phyloP scores from a whole-genome alignment of 2,797 vertebrate species.

The Rhynchonycteris naso region DNA sequence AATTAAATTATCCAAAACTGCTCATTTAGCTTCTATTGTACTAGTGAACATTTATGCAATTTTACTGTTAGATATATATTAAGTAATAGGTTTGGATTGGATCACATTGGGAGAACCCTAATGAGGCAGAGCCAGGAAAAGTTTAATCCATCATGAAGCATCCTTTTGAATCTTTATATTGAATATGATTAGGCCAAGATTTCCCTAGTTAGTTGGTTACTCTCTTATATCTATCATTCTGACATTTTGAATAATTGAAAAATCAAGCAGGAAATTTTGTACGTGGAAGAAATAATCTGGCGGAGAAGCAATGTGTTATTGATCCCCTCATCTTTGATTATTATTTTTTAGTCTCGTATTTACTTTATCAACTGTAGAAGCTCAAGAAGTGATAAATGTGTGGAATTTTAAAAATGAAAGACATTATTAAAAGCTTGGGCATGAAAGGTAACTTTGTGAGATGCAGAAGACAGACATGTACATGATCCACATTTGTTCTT shows the following conservation, averaged over 20 bases:
- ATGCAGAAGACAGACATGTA: not conserved
- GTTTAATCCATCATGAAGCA: constrained; percentile 74
- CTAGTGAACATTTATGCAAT: constrained; percentile 78
- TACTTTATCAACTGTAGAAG: constrained; percentile 47
- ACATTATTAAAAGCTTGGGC: not conserved
- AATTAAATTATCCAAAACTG: constrained; percentile 89
- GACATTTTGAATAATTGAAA: constrained; percentile 71
- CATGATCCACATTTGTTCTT: constrained; percentile 43
- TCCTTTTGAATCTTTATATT: constrained; percentile 68
- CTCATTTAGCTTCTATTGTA: constrained; percentile 85
- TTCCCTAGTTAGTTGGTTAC: constrained; percentile 60
- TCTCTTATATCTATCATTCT: constrained; percentile 64
- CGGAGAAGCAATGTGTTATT: constrained; percentile 54
- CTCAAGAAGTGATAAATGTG: not conserved
- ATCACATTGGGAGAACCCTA: constrained; percentile 73
- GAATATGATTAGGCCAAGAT: constrained; percentile 65
- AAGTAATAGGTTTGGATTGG: constrained; percentile 79
- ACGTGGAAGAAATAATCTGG: constrained; percentile 41
- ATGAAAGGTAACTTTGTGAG: not conserved
- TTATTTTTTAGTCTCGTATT: constrained; percentile 35
- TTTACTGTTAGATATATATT: constrained; percentile 79
- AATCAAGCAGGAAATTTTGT: constrained; percentile 61
- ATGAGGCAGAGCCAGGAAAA: constrained; percentile 67
- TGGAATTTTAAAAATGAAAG: not conserved
- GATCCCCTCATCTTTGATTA: constrained; percentile 58